Percentiles rank a stretch among this genome's conserved stretches.
Conservation (phyloP, 1,140 invertebrate genomes). For the Drosophila bocki region DNA sequence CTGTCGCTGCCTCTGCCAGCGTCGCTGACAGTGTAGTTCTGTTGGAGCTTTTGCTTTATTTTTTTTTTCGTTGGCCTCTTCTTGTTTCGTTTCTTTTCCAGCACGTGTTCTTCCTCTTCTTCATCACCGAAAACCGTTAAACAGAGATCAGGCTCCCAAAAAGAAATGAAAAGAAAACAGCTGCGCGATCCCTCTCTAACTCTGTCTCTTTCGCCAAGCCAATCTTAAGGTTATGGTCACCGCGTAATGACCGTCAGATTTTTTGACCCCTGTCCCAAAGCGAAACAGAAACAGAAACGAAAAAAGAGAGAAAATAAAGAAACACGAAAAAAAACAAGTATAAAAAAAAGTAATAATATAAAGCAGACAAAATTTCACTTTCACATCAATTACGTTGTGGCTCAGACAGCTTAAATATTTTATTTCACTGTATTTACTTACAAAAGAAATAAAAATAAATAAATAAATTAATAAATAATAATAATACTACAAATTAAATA, state of each 20-base stretch:
- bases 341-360: constrained; percentile 29
- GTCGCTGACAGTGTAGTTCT: constrained; percentile 21
- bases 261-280: constrained; percentile 43
- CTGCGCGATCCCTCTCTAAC: constrained; percentile 34
- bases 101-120: constrained; percentile 68
- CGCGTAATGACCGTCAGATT: constrained; percentile 50
- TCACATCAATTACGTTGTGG: constrained; percentile 76
- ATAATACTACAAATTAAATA: not conserved
- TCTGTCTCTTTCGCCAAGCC: not conserved
- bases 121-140: constrained; percentile 9
- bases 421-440: constrained; percentile 55
- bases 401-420: constrained; percentile 30
- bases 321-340: constrained; percentile 16
- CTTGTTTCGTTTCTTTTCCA: constrained; percentile 16
- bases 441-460: constrained; percentile 11
- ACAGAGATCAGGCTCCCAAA: constrained; percentile 30
- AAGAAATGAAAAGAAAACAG: constrained; percentile 24
- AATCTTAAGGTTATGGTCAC: constrained; percentile 80
- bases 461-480: not conserved
- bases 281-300: constrained; percentile 19
- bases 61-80: not conserved
- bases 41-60: constrained; percentile 17
- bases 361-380: constrained; percentile 72
- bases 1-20: constrained; percentile 20
- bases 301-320: constrained; percentile 41